Evolutionary conservation across 2,888 invertebrate genomes (phyloP).

Genomic region (Dysmachus trigonus): DNA sequence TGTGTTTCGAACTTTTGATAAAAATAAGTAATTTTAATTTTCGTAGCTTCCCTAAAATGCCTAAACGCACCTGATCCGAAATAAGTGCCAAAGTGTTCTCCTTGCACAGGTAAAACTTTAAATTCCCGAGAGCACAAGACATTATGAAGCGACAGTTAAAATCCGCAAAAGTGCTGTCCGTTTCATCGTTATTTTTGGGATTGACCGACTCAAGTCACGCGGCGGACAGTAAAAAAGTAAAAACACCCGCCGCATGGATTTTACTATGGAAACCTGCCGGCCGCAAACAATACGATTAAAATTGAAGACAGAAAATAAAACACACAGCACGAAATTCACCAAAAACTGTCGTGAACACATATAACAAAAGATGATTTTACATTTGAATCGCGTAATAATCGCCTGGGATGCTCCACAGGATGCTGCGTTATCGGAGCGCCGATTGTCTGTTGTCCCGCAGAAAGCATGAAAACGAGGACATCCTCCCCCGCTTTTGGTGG

Average conservation of each 20-base stretch:
- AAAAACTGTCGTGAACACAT: background rate
- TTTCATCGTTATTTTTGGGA: background rate
- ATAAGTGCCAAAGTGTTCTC: conserved; percentile 8
- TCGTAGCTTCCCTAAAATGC: background rate
- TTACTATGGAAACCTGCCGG: background rate
- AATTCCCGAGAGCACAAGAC: background rate
- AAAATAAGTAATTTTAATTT: too few relatives aligned
- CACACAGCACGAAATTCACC: background rate
- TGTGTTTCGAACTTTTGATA: too few relatives aligned
- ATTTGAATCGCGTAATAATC: background rate
- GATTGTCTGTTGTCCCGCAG: background rate
- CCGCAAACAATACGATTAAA: background rate
- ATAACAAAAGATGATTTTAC: background rate
- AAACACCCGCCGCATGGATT: background rate
- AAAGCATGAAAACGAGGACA: background rate
- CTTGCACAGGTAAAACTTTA: conserved; percentile 5
- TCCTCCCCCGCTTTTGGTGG: background rate
- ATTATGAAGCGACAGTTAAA: background rate
- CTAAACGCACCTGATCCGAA: background rate
- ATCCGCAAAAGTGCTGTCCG: background rate
- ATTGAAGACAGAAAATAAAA: background rate
- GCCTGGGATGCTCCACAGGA: background rate
- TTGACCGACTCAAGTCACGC: background rate
- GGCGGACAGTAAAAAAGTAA: background rate
- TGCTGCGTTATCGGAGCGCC: background rate